Evolutionary conservation across 2,797 vertebrate genomes (phyloP).

Genomic region (Netta rufina): DNA sequence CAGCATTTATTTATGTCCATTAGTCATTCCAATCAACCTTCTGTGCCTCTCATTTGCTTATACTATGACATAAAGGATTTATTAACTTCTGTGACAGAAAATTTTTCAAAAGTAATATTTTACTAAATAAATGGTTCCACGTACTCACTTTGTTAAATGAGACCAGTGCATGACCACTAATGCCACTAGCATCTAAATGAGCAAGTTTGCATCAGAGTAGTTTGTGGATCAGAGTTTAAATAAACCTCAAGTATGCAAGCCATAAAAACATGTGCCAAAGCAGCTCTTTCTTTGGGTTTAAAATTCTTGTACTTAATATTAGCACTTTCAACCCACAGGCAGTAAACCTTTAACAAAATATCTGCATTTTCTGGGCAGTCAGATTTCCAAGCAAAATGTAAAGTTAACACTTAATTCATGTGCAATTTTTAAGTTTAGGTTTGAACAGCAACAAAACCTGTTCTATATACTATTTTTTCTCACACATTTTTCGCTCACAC

Average conservation of each 20-base stretch:
- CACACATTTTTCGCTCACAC: background rate
- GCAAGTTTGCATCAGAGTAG: background rate
- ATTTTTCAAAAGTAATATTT: background rate
- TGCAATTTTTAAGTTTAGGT: background rate
- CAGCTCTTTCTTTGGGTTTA: background rate
- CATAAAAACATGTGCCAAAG: slow-evolving; percentile 5
- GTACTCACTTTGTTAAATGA: background rate
- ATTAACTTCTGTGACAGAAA: background rate
- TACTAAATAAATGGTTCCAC: background rate
- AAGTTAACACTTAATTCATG: background rate
- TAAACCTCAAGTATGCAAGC: slow-evolving; percentile 19
- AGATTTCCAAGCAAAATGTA: slow-evolving; percentile 25
- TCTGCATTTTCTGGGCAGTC: background rate
- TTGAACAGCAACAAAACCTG: background rate
- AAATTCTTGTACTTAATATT: slow-evolving; percentile 4
- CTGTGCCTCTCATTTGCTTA: background rate
- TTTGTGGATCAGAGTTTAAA: slow-evolving; percentile 38
- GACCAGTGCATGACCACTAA: background rate
- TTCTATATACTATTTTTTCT: background rate
- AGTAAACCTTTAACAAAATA: slow-evolving; percentile 38
- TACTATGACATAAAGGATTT: background rate
- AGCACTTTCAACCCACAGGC: slow-evolving; percentile 2
- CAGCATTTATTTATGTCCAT: background rate
- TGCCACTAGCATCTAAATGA: slow-evolving; percentile 1
- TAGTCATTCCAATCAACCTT: background rate